phyloP scores from a whole-genome alignment of 2,113 vertebrate species.

The Plectropomus leopardus region DNA sequence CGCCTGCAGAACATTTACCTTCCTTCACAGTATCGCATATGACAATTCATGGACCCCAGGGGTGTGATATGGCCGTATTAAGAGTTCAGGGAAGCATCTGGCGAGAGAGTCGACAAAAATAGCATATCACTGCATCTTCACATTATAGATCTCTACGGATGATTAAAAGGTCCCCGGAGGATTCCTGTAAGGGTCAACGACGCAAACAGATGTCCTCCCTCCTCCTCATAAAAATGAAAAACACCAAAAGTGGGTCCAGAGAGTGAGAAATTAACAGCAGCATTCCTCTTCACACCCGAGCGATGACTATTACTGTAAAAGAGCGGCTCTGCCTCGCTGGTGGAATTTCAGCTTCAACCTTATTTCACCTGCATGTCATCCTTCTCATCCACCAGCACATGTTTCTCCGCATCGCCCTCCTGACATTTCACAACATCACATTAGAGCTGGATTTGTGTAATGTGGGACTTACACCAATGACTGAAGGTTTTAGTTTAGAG shows the following conservation, averaged over 20 bases:
- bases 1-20: conserved; percentile 66
- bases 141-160: conserved; percentile 54
- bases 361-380: conserved; percentile 48
- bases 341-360: conserved; percentile 54
- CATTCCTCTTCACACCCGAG: conserved; percentile 38
- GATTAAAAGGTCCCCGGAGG: conserved; percentile 60
- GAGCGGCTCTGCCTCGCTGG: not conserved
- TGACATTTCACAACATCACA: conserved; percentile 58
- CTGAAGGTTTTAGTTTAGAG: conserved; percentile 60
- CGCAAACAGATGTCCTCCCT: conserved; percentile 69
- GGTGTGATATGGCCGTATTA: conserved; percentile 53
- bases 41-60: conserved; percentile 72
- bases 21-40: conserved; percentile 48
- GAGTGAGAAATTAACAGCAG: conserved; percentile 40
- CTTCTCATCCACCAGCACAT: conserved; percentile 5
- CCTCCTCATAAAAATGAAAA: conserved; percentile 62
- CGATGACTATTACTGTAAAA: conserved; percentile 21
- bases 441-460: conserved; percentile 56
- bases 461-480: conserved; percentile 47
- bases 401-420: conserved; percentile 1
- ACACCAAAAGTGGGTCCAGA: conserved; percentile 40
- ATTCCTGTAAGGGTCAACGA: conserved; percentile 56
- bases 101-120: conserved; percentile 69
- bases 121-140: conserved; percentile 55
- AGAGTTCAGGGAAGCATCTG: conserved; percentile 67